Conservation (phyloP, 2,797 vertebrate genomes). For the Miichthys miiuy region DNA sequence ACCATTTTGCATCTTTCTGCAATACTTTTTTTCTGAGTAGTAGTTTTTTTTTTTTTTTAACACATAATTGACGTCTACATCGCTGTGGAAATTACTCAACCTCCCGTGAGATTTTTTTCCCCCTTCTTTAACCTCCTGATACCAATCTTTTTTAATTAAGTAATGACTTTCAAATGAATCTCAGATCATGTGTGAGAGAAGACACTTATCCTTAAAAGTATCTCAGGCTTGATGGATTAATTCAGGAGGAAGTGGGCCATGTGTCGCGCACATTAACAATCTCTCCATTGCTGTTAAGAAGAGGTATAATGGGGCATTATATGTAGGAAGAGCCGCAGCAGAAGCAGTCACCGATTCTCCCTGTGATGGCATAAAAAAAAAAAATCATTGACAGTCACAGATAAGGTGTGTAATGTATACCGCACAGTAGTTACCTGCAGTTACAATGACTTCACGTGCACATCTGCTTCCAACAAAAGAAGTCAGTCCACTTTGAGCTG, state of each 20-base stretch:
- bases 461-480: slow-evolving; percentile 58
- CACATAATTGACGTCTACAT: slow-evolving; percentile 68
- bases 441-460: slow-evolving; percentile 37
- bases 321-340: slow-evolving; percentile 21
- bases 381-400: slow-evolving; percentile 15
- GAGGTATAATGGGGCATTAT: slow-evolving; percentile 42
- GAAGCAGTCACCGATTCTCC: slow-evolving; percentile 23
- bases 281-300: slow-evolving; percentile 31
- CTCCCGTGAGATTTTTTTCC: slow-evolving; percentile 50
- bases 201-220: slow-evolving; percentile 74
- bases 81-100: slow-evolving; percentile 74
- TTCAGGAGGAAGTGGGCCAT: slow-evolving; percentile 66
- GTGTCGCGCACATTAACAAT: slow-evolving; percentile 64
- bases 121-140: slow-evolving; percentile 69
- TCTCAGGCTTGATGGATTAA: slow-evolving; percentile 72
- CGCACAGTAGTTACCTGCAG: slow-evolving; percentile 53
- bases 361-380: slow-evolving; percentile 19
- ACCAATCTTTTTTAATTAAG: slow-evolving; percentile 82
- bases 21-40: slow-evolving; percentile 18
- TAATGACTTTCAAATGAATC: slow-evolving; percentile 82
- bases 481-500: slow-evolving; percentile 70
- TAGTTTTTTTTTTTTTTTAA: slow-evolving; percentile 58
- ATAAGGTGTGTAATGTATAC: slow-evolving; percentile 29
- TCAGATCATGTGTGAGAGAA: slow-evolving; percentile 73
- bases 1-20: slow-evolving; percentile 3